Conservation (phyloP, 2,888 invertebrate species). For the Tetranychus piercei region DNA sequence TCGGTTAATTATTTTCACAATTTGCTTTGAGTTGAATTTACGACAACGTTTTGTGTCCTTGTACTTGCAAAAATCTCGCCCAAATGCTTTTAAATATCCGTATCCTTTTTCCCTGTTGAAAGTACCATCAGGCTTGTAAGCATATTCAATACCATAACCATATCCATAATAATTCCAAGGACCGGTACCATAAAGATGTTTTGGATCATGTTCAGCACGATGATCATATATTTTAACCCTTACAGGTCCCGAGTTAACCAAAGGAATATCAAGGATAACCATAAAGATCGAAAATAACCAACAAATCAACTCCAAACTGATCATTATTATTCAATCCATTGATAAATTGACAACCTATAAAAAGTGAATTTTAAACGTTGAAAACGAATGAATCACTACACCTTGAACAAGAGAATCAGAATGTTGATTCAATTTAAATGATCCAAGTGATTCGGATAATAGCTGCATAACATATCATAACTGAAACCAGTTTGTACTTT, state of each 20-base stretch:
- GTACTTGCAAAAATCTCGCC: conserved; percentile 16
- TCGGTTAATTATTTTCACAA: neutral
- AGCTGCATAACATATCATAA: no score
- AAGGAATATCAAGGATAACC: no score
- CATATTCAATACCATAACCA: conserved; percentile 21
- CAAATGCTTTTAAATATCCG: conserved; percentile 18
- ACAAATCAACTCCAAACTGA: no score
- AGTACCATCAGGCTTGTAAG: conserved; percentile 16
- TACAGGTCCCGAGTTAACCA: neutral
- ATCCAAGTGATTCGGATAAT: no score
- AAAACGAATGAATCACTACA: no score
- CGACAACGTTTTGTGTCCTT: neutral
- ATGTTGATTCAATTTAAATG: no score
- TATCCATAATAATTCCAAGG: conserved; percentile 14
- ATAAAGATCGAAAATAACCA: no score
- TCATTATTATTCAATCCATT: no score
- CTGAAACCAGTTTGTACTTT: no score
- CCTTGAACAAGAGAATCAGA: no score
- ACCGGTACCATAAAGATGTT: conserved; percentile 11
- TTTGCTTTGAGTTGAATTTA: conserved; percentile 8
- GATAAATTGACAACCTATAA: no score
- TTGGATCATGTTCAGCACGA: conserved; percentile 18
- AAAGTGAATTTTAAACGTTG: no score
- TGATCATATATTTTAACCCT: conserved; percentile 18
- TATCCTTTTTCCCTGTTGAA: conserved; percentile 17